Percentiles rank a stretch among this genome's conserved stretches.
phyloP scores from a whole-genome alignment of 1,140 invertebrate species.

The Eumeta japonica region DNA sequence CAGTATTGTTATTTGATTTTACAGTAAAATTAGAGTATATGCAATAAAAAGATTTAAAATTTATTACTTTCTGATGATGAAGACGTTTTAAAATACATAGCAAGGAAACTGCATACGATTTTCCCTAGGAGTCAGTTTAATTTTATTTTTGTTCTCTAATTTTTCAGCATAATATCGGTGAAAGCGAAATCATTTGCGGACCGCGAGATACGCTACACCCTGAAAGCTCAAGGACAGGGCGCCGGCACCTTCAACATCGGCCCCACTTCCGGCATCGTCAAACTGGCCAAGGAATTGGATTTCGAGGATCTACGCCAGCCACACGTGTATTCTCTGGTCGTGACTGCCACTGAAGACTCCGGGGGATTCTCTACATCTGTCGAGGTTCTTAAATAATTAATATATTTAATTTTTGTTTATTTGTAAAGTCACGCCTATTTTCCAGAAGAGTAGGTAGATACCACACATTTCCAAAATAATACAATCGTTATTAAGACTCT shows the following conservation, averaged over 20 bases:
- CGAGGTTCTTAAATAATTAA: conserved; percentile 66
- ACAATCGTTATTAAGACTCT: no score
- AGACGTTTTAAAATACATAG: no score
- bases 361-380: conserved; percentile 94
- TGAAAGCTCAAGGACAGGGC: conserved; percentile 91
- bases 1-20: no score
- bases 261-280: conserved; percentile 89
- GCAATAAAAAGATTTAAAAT: no score
- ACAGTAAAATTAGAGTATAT: no score
- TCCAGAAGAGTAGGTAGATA: no score
- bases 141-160: no score
- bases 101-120: no score
- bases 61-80: no score
- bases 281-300: conserved; percentile 90
- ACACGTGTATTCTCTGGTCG: conserved; percentile 87
- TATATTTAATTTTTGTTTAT: conserved; percentile 20
- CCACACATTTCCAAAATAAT: no score
- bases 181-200: conserved; percentile 96
- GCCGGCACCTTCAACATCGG: conserved; percentile 95
- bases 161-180: conserved; percentile 88
- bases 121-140: no score
- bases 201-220: conserved; percentile 88
- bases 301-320: conserved; percentile 92
- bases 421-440: no score
- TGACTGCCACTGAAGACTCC: conserved; percentile 93